Evolutionary conservation across 2,797 vertebrate genomes (phyloP).

Genomic region (Crax fasciolata): DNA sequence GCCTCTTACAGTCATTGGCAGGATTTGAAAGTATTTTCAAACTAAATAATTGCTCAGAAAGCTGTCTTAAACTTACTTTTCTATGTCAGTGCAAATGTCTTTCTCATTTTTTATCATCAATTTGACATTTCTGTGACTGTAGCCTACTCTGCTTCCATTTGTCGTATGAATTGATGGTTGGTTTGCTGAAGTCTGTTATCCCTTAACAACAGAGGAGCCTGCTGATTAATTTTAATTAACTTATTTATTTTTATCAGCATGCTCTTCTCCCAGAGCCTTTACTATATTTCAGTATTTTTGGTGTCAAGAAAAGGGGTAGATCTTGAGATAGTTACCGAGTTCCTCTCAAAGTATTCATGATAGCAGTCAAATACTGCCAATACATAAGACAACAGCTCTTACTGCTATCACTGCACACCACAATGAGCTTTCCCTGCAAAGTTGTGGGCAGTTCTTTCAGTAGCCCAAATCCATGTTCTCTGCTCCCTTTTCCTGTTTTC

Average conservation of each 20-base stretch:
- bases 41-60: background rate
- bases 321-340: background rate
- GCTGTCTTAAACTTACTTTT: background rate
- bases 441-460: background rate
- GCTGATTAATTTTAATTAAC: background rate
- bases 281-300: background rate
- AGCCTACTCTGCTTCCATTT: background rate
- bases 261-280: background rate
- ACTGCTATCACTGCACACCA: background rate
- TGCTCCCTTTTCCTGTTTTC: background rate
- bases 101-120: background rate
- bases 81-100: background rate
- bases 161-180: background rate
- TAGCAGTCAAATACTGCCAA: background rate
- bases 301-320: background rate
- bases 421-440: background rate
- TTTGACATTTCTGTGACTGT: conserved; percentile 3
- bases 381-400: background rate
- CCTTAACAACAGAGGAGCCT: background rate
- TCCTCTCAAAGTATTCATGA: background rate
- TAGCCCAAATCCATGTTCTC: background rate
- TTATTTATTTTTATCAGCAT: background rate
- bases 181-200: background rate
- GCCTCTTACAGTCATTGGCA: background rate
- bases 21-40: conserved; percentile 3